phyloP scores from a whole-genome alignment of 2,888 invertebrate genomes.

The Lepidocyrtoides sp. region DNA sequence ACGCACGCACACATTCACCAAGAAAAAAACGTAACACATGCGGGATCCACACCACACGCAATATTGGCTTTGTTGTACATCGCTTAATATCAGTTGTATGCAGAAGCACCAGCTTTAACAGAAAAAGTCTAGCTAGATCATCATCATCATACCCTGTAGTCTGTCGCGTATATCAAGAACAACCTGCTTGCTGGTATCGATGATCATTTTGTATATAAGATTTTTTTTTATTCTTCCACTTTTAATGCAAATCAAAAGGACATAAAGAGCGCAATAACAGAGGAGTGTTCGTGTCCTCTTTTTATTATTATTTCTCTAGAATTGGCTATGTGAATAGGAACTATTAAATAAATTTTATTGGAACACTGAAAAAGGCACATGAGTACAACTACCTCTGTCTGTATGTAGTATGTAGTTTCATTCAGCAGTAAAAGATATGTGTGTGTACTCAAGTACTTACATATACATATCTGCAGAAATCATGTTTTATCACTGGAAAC shows the following conservation, averaged over 20 bases:
- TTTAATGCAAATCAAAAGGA: conserved; percentile 73
- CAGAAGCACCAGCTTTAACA: too few relatives aligned
- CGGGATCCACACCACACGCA: background rate
- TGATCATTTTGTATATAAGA: conserved; percentile 8
- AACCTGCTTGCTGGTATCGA: conserved; percentile 29
- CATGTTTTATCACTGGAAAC: too few relatives aligned
- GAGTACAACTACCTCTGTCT: background rate
- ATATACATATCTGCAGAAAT: too few relatives aligned
- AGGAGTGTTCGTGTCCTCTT: conserved; percentile 65
- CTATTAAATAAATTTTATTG: conserved; percentile 65
- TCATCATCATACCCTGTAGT: too few relatives aligned
- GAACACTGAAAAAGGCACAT: conserved; percentile 44
- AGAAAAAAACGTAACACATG: conserved; percentile 3
- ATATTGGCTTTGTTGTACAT: conserved; percentile 41
- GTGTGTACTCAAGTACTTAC: too few relatives aligned
- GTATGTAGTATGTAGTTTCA: background rate
- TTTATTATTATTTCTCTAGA: conserved; percentile 62
- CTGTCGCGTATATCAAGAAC: conserved; percentile 1
- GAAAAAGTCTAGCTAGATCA: too few relatives aligned
- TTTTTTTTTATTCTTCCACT: conserved; percentile 52
- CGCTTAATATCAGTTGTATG: background rate
- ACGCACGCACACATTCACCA: conserved; percentile 23
- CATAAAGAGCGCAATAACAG: conserved; percentile 71
- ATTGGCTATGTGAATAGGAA: conserved; percentile 44
- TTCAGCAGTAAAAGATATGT: too few relatives aligned